Conservation (phyloP, 2,797 vertebrate genomes). For the Crossoptilon crossoptilon region DNA sequence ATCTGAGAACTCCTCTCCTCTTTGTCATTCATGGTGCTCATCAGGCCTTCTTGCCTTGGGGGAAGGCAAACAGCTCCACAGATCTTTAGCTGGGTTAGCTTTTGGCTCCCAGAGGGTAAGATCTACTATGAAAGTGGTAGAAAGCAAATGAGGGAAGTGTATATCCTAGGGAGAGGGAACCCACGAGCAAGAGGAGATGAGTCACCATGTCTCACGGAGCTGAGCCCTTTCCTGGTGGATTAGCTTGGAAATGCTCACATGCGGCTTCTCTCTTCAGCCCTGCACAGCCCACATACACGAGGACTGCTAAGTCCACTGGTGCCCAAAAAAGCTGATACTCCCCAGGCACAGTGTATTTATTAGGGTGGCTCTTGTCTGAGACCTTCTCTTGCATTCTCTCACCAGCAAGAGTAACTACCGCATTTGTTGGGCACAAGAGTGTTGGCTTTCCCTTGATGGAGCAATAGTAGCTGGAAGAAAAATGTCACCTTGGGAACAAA, state of each 20-base stretch:
- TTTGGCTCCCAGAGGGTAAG: background rate
- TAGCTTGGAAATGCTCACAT: background rate
- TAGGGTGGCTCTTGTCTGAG: background rate
- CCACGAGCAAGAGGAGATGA: background rate
- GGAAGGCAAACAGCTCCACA: background rate
- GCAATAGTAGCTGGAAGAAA: background rate
- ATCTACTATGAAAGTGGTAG: background rate
- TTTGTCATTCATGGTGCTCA: background rate
- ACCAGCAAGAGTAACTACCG: background rate
- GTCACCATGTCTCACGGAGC: fast-evolving
- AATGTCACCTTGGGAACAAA: background rate
- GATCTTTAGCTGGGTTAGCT: background rate
- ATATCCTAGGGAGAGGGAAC: background rate
- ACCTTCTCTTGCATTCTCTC: background rate
- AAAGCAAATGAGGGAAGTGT: background rate
- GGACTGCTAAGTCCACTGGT: background rate
- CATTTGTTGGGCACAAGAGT: background rate
- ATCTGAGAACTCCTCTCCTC: background rate
- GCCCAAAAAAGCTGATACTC: background rate
- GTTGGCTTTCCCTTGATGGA: background rate
- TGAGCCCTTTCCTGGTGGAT: background rate
- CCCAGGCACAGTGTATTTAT: fast-evolving
- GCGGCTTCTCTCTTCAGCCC: background rate
- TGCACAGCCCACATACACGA: background rate
- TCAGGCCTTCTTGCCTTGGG: background rate